These are phyloP conservation scores for Tyrophagus putrescentiae DNA, from an alignment of 1,140 invertebrate species.

Conservation along the genomic window DNA sequence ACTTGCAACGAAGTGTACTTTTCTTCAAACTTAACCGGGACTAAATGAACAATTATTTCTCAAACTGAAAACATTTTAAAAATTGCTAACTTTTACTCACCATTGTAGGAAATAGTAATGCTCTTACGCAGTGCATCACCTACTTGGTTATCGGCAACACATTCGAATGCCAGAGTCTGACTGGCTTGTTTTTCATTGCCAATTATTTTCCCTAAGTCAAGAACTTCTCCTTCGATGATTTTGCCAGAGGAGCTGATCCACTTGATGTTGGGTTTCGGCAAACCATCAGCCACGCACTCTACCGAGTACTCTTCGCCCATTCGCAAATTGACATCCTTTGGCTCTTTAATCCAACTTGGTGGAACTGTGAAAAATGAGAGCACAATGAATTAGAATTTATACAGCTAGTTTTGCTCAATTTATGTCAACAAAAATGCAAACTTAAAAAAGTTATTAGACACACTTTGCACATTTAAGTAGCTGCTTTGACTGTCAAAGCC, in stretches of 20 bases:
- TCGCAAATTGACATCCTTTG: conserved; percentile 64
- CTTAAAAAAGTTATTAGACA: neutral
- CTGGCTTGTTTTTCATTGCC: conserved; percentile 5
- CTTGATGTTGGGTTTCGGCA: conserved; percentile 63
- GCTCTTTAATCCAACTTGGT: conserved; percentile 75
- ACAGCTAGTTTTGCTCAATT: too few species aligned
- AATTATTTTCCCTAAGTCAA: conserved; percentile 17
- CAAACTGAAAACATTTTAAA: neutral
- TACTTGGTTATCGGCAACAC: conserved; percentile 21
- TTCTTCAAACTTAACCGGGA: conserved; percentile 81
- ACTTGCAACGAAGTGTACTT: conserved; percentile 78
- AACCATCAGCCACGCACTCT: conserved; percentile 73
- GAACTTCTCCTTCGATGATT: conserved; percentile 12
- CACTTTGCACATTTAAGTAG: conserved; percentile 39
- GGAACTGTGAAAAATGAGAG: conserved; percentile 49
- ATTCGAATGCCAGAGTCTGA: conserved; percentile 19
- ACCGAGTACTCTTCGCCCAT: conserved; percentile 61
- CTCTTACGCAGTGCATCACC: conserved; percentile 19
- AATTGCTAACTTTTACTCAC: neutral
- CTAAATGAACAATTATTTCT: conserved; percentile 35
- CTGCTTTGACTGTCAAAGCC: conserved; percentile 81
- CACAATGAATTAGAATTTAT: neutral
- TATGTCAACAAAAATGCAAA: too few species aligned
- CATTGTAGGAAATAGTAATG: conserved; percentile 18
- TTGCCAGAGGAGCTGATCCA: conserved; percentile 42